phyloP scores from a whole-genome alignment of 2,113 vertebrate genomes.

The Rhinichthys klamathensis region DNA sequence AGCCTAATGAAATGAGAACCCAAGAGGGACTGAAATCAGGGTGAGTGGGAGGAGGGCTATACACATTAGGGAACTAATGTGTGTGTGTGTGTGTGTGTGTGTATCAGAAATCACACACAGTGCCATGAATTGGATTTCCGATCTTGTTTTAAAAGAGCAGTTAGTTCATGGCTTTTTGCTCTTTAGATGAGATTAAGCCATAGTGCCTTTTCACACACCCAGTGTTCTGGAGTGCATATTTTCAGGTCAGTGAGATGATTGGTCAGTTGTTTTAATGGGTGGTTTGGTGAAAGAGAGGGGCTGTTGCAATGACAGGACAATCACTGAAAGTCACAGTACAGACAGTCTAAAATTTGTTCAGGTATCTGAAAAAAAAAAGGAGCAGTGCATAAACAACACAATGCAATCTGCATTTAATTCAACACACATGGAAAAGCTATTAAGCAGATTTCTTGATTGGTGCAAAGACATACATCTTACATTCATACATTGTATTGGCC shows the following conservation, averaged over 20 bases:
- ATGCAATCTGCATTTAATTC: conserved; percentile 18
- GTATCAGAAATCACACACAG: neutral
- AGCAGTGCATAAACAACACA: neutral
- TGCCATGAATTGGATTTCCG: neutral
- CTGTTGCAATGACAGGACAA: neutral
- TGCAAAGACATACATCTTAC: conserved; percentile 7
- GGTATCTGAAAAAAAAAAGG: neutral
- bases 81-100: neutral
- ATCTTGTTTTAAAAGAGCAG: conserved; percentile 34
- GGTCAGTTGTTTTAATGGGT: neutral
- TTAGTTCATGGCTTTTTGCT: conserved; percentile 12
- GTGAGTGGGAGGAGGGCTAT: conserved; percentile 17
- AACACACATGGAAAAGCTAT: neutral
- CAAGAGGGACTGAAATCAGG: neutral
- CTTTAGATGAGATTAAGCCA: neutral
- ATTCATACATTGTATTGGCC: conserved; percentile 4
- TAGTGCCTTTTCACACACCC: neutral
- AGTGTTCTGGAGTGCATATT: neutral
- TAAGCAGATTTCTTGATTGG: neutral
- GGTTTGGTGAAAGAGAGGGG: neutral
- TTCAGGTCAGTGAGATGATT: neutral
- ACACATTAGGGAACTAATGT: neutral
- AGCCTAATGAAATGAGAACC: conserved; percentile 39
- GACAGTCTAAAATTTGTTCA: neutral
- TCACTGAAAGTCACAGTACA: neutral